Evolutionary conservation across 64 coral and sea anemone genomes (phyloP).

Genomic region (Porites lutea): DNA sequence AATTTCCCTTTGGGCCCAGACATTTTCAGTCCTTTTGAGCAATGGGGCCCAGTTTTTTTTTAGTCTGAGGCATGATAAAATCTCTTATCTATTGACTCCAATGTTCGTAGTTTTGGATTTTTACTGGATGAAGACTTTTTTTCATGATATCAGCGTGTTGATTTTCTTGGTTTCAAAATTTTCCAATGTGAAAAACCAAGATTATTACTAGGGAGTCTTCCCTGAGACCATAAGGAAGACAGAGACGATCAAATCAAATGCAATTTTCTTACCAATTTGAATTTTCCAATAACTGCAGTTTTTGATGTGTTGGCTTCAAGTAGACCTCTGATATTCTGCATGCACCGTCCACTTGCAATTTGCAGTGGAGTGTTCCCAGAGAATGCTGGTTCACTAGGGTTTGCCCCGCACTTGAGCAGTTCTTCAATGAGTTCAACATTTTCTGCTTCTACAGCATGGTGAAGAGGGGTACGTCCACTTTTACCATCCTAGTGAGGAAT

Average conservation of each 20-base stretch:
- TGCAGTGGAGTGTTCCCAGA: constrained; percentile 91
- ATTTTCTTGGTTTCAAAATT: too few relatives aligned
- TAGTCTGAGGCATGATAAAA: too few relatives aligned
- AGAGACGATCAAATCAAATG: neutral
- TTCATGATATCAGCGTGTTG: too few relatives aligned
- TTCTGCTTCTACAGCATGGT: constrained; percentile 90
- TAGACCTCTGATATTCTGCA: constrained; percentile 51
- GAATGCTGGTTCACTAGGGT: constrained; percentile 60
- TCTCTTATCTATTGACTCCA: too few relatives aligned
- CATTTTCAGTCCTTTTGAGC: too few relatives aligned
- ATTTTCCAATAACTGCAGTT: neutral
- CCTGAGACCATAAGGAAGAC: neutral
- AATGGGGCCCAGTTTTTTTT: too few relatives aligned
- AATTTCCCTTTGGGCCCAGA: too few relatives aligned
- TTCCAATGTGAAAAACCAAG: too few relatives aligned
- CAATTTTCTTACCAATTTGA: neutral
- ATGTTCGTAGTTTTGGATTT: too few relatives aligned
- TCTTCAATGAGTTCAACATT: constrained; percentile 49
- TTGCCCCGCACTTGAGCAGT: constrained; percentile 71
- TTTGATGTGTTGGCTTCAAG: constrained; percentile 9
- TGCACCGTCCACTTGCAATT: constrained; percentile 74
- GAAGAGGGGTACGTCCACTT: constrained; percentile 91
- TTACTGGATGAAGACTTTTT: too few relatives aligned
- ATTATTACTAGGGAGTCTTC: too few relatives aligned
- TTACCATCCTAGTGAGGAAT: constrained; percentile 83